Conservation (phyloP, 2,888 invertebrate genomes). For the Abscondita cerata region DNA sequence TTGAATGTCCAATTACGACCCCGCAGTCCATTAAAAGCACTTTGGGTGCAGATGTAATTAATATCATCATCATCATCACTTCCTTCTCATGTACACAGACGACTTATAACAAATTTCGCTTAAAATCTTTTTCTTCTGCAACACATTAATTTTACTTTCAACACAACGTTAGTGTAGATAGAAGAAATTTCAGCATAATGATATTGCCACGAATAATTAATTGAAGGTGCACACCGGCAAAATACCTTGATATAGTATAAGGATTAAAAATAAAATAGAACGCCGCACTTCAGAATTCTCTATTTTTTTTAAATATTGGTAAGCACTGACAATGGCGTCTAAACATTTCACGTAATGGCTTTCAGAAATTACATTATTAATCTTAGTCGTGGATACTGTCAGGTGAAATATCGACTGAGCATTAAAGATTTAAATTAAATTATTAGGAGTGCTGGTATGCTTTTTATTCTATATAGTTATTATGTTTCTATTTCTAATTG, state of each 20-base stretch:
- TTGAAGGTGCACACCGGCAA: too few relatives aligned
- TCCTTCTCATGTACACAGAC: slow-evolving; percentile 24
- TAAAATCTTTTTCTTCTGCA: too few relatives aligned
- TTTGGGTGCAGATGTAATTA: slow-evolving; percentile 45
- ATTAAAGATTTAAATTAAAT: slow-evolving; percentile 52
- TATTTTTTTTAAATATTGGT: slow-evolving; percentile 17
- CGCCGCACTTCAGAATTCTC: too few relatives aligned
- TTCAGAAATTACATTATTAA: slow-evolving; percentile 56
- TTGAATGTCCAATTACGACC: slow-evolving; percentile 52
- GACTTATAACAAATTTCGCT: neutral
- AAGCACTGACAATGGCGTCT: slow-evolving; percentile 52
- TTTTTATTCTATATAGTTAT: slow-evolving; percentile 17
- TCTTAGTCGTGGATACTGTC: slow-evolving; percentile 54
- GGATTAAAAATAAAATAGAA: slow-evolving; percentile 1
- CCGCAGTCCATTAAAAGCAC: slow-evolving; percentile 46
- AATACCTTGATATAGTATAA: slow-evolving; percentile 11
- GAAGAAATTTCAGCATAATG: too few relatives aligned
- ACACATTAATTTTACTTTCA: too few relatives aligned
- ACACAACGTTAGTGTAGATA: too few relatives aligned
- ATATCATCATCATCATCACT: slow-evolving; percentile 44
- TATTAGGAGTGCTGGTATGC: slow-evolving; percentile 42
- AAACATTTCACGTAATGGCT: slow-evolving; percentile 52
- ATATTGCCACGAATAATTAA: too few relatives aligned
- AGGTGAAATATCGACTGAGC: slow-evolving; percentile 54
- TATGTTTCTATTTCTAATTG: too few relatives aligned